phyloP scores from a whole-genome alignment of 2,113 vertebrate species.

The Rhinopithecus roxellana region DNA sequence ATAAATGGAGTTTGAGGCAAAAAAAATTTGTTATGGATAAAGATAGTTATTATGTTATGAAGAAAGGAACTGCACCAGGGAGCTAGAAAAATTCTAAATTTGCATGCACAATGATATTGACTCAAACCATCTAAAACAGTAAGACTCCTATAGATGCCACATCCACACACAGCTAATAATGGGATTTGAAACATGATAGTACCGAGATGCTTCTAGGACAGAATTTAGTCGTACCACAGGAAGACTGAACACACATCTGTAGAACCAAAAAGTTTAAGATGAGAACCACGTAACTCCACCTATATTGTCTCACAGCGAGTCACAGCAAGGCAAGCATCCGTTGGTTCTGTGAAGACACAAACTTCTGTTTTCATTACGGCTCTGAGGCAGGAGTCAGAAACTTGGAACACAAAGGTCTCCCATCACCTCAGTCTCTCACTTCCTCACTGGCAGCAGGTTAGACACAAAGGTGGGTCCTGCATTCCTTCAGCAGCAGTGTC shows the following conservation, averaged over 20 bases:
- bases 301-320: not conserved
- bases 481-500: not conserved
- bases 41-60: not conserved
- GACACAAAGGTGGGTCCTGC: not conserved
- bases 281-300: fast-evolving
- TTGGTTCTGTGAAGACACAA: not conserved
- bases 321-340: not conserved
- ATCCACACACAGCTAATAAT: fast-evolving
- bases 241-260: not conserved
- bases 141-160: not conserved
- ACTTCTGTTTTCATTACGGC: not conserved
- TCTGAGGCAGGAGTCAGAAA: not conserved
- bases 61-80: not conserved
- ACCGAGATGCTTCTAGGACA: not conserved
- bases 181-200: not conserved
- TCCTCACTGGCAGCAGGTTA: constrained; percentile 1
- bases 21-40: not conserved
- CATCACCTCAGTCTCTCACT: not conserved
- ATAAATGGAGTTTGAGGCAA: not conserved
- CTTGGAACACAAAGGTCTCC: not conserved
- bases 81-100: not conserved
- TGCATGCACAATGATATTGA: not conserved
- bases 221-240: not conserved
- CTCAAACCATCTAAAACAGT: not conserved
- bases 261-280: not conserved